Evolutionary conservation across 2,797 vertebrate genomes (phyloP), one percentile per base, ranked within the genome.

Genomic region (Tokudaia muenninki): DNA sequence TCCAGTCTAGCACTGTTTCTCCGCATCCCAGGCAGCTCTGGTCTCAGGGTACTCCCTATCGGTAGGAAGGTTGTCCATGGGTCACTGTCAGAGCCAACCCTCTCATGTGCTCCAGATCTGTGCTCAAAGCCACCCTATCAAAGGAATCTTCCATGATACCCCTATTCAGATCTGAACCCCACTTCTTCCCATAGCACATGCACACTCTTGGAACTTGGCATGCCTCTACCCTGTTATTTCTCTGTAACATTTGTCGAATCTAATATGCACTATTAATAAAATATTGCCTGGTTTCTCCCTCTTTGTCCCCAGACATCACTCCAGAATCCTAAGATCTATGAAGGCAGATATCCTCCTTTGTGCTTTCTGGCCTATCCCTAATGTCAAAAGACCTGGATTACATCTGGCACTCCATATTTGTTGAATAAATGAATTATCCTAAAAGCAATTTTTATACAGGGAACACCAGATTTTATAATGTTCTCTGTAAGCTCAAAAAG

Each of bases 381-480:
- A 77, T 61, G 86, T 70, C 90, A 37, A 91, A 55, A 83, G 91
- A 37, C 88, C 82, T 90, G 21, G 31, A 83, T 80, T 86, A 70
- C 11, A 79, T 17, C 82, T 91, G 78, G 55, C 34, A 96, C 34
- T 91, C 70, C 65, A 34, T 96, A 89, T 93, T 94, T 90, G 72
- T 72, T 90, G 72, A 96, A 86, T 72, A 93, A 87, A 83, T 83
- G 65, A 94, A 94, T 95, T 91, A 96, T 91, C 26, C 5, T 94
- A 95, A 97, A 95, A 92, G 34, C 31, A 89, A 96, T 93, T 94
- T 97, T 93, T 95, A 88, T 65, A 93, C 50, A 90, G 37, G 37
- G 92, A 96, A 95, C 24, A 74, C 21, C 74, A 94, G 61, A 82
- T 89, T 97, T 98, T 95, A 97, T 55, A 94, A 87, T 92, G 65